These are phyloP conservation scores for Deroptyus accipitrinus DNA, from an alignment of 2,113 vertebrate species.

Conservation along the genomic window DNA sequence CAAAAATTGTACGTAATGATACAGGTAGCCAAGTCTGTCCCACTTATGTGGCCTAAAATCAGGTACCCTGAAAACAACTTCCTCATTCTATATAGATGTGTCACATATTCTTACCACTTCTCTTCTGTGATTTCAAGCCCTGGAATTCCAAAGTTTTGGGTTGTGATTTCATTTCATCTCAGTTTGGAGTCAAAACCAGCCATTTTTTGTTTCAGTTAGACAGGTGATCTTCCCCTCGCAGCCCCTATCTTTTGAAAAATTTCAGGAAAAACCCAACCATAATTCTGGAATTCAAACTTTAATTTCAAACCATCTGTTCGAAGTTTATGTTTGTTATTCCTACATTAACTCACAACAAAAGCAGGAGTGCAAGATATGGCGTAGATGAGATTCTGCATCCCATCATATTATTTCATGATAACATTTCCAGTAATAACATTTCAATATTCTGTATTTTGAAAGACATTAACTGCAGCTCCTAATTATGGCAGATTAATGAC, in stretches of 20 bases:
- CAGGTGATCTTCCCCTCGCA: neutral
- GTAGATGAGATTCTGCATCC: neutral
- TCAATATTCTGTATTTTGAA: neutral
- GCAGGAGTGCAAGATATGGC: neutral
- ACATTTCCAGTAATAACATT: neutral
- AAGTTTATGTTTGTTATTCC: neutral
- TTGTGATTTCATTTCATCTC: neutral
- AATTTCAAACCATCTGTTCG: neutral
- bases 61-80: neutral
- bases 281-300: neutral
- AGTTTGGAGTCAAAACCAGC: neutral
- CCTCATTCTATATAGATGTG: neutral
- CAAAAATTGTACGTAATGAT: neutral
- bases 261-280: neutral
- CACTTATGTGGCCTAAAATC: neutral
- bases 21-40: neutral
- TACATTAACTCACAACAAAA: neutral
- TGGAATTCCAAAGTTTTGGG: neutral
- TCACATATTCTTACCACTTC: neutral
- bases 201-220: neutral
- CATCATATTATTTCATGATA: neutral
- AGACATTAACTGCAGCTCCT: neutral
- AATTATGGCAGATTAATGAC: constrained; percentile 32
- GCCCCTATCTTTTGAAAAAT: neutral
- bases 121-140: neutral